A percentile compares a stretch with the other conserved stretches of the same genome.
These are phyloP conservation scores for Magallana nippona DNA, from an alignment of 2,888 invertebrate species.

Conservation along the genomic window DNA sequence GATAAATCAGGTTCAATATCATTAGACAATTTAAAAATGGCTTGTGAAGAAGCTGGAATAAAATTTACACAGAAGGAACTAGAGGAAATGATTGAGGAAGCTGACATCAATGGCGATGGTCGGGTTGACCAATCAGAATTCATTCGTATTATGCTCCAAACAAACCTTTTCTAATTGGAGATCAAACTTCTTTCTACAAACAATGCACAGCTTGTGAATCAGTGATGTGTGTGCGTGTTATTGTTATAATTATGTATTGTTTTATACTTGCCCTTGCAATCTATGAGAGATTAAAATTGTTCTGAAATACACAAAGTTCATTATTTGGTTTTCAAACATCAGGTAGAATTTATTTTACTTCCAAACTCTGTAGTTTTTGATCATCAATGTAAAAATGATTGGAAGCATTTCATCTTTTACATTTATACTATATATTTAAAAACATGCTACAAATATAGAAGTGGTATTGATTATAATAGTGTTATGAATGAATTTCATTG, in stretches of 20 bases:
- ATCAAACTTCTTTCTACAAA: neutral
- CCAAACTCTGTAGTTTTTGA: too few relatives aligned
- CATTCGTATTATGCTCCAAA: slow-evolving; percentile 78
- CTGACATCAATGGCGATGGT: slow-evolving; percentile 79
- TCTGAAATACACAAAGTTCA: too few relatives aligned
- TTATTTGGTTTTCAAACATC: too few relatives aligned
- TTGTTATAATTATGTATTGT: neutral
- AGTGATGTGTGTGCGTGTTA: neutral
- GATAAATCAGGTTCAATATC: slow-evolving; percentile 73
- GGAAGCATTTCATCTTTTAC: too few relatives aligned
- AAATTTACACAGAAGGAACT: slow-evolving; percentile 76
- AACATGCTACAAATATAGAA: too few relatives aligned
- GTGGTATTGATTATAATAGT: too few relatives aligned
- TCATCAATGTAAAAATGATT: too few relatives aligned
- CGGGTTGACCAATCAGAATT: slow-evolving; percentile 78
- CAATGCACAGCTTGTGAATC: neutral
- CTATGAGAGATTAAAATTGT: slow-evolving; percentile 6
- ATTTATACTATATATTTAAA: too few relatives aligned
- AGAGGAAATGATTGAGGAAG: slow-evolving; percentile 78
- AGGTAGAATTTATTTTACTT: too few relatives aligned
- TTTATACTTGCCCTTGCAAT: slow-evolving; percentile 4
- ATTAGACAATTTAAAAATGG: slow-evolving; percentile 71
- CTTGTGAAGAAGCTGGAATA: slow-evolving; percentile 72
- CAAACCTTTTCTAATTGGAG: slow-evolving; percentile 74
- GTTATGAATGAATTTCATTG: too few relatives aligned